These are phyloP conservation scores for Scalopus aquaticus DNA, from an alignment of 2,113 vertebrate species.

Conservation along the genomic window DNA sequence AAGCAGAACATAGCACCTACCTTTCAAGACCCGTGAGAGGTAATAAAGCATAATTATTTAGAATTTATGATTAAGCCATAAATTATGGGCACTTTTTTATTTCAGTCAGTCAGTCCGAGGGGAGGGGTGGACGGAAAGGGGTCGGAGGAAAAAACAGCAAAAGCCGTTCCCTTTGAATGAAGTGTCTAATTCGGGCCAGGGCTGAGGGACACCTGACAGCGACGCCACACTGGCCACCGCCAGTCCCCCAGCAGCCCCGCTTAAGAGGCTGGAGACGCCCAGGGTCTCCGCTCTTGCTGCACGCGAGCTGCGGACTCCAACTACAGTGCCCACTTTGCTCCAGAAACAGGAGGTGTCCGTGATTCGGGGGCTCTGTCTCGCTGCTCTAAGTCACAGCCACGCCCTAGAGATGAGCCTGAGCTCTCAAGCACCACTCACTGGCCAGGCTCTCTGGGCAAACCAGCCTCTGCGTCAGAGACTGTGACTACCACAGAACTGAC, in stretches of 20 bases:
- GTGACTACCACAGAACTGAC: not conserved
- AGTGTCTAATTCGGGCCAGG: slow-evolving; percentile 15
- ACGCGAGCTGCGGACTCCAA: not conserved
- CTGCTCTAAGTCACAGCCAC: not conserved
- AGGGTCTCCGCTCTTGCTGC: not conserved
- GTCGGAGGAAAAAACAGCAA: slow-evolving; percentile 53
- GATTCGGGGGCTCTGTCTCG: not conserved
- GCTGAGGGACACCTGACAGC: slow-evolving; percentile 4
- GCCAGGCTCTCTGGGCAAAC: not conserved
- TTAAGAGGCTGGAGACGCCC: not conserved
- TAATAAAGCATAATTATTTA: slow-evolving; percentile 78
- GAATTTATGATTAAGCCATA: slow-evolving; percentile 80
- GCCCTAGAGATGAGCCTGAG: not conserved
- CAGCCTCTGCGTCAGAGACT: not conserved
- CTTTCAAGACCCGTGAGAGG: slow-evolving; percentile 72
- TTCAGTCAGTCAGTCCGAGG: slow-evolving; percentile 57
- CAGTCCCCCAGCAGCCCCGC: not conserved
- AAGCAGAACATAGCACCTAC: slow-evolving; percentile 74
- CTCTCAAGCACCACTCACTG: not conserved
- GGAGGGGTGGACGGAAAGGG: slow-evolving; percentile 24
- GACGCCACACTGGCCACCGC: slow-evolving; percentile 9
- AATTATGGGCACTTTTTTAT: slow-evolving; percentile 63
- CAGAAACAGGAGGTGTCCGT: not conserved
- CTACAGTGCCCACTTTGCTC: not conserved
- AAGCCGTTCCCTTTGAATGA: slow-evolving; percentile 44